A percentile compares a stretch with the other conserved stretches of the same genome.
phyloP scores from a whole-genome alignment of 2,113 vertebrate genomes.

The Thalassarche chlororhynchos region DNA sequence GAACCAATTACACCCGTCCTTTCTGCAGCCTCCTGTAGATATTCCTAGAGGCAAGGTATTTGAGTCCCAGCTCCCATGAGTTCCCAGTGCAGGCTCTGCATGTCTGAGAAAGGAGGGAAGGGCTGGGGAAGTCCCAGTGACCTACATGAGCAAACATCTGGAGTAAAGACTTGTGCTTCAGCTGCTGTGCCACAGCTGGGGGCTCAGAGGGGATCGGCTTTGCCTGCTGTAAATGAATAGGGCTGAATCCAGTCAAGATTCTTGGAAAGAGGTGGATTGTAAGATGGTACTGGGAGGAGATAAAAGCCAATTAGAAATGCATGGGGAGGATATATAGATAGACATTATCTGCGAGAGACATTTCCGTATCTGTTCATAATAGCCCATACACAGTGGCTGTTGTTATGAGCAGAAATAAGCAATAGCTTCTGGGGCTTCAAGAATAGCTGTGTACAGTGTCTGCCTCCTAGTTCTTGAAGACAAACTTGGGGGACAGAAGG shows the following conservation, averaged over 20 bases:
- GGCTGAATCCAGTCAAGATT: neutral
- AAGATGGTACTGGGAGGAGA: neutral
- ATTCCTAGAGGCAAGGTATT: neutral
- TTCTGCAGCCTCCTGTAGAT: neutral
- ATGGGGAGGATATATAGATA: neutral
- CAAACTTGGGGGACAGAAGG: neutral
- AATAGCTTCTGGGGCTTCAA: neutral
- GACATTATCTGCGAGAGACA: neutral
- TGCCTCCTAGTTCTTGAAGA: neutral
- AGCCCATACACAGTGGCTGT: neutral
- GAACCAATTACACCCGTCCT: neutral
- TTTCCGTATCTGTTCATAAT: neutral
- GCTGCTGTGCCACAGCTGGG: neutral
- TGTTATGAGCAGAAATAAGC: neutral
- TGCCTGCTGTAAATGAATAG: neutral
- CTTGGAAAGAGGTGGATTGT: slow-evolving; percentile 13
- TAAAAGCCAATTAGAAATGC: neutral
- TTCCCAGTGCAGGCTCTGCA: neutral
- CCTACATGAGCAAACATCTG: slow-evolving; percentile 31
- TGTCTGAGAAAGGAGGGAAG: neutral
- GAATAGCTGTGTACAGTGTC: neutral
- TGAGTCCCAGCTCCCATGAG: neutral
- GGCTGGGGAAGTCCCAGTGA: slow-evolving; percentile 2
- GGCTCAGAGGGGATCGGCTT: neutral
- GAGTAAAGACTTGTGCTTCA: neutral